phyloP scores from a whole-genome alignment of 2,888 invertebrate species.

The Volucella inflata region DNA sequence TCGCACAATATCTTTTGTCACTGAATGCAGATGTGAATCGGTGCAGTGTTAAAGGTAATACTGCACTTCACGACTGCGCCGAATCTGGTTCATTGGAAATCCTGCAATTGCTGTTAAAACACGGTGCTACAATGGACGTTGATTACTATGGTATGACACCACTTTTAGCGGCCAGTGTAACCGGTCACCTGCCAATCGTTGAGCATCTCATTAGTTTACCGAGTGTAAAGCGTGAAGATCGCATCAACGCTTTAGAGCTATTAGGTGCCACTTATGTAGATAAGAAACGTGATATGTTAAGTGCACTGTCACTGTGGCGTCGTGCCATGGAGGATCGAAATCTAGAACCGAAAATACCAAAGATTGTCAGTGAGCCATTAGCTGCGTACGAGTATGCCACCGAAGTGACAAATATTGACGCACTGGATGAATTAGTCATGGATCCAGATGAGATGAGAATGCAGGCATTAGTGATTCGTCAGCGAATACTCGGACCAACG shows the following conservation, averaged over 20 bases:
- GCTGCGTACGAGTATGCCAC: constrained; percentile 94
- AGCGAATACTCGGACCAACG: constrained; percentile 95
- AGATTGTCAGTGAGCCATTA: constrained; percentile 89
- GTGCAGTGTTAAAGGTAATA: constrained; percentile 94
- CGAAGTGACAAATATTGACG: constrained; percentile 91
- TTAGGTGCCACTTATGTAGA: constrained; percentile 98
- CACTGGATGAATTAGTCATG: constrained; percentile 92
- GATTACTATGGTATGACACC: constrained; percentile 99
- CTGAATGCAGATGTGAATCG: constrained; percentile 96
- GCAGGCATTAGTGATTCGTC: constrained; percentile 96
- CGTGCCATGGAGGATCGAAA: constrained; percentile 94
- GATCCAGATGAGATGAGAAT: constrained; percentile 98
- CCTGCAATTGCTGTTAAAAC: constrained; percentile 92
- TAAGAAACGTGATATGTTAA: constrained; percentile 96
- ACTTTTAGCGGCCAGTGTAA: constrained; percentile 94
- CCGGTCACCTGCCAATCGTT: constrained; percentile 96
- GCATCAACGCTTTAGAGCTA: constrained; percentile 95
- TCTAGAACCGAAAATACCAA: constrained; percentile 88
- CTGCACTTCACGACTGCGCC: constrained; percentile 98
- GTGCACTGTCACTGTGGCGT: constrained; percentile 94
- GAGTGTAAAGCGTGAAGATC: constrained; percentile 90
- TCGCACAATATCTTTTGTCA: constrained; percentile 94
- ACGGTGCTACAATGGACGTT: constrained; percentile 96
- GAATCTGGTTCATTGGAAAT: constrained; percentile 97
- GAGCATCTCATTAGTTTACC: constrained; percentile 93